Evolutionary conservation across 2,888 invertebrate species (phyloP).

Genomic region (Vesta saturnalis): DNA sequence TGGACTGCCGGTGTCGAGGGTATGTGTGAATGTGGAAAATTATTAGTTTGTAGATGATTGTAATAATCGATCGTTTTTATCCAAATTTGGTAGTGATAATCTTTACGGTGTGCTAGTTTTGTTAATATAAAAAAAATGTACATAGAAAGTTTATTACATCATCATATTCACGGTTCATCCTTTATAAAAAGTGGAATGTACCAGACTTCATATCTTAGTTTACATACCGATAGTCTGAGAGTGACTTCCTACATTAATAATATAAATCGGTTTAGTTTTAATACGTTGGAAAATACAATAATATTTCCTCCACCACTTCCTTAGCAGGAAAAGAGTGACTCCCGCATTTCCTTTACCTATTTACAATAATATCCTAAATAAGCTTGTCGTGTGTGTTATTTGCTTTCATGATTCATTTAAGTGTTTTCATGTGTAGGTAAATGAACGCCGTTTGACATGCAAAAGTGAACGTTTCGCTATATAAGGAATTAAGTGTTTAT

Average conservation of each 20-base stretch:
- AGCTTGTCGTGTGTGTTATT: slow-evolving; percentile 14
- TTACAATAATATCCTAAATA: slow-evolving; percentile 18
- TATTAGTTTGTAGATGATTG: not conserved
- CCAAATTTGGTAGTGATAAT: slow-evolving; percentile 33
- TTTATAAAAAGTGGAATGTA: too few relatives aligned
- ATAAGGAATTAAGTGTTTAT: slow-evolving; percentile 17
- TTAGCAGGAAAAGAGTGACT: slow-evolving; percentile 33
- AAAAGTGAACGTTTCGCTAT: not conserved
- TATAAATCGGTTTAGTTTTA: not conserved
- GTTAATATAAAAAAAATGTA: not conserved
- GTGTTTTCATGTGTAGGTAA: slow-evolving; percentile 1
- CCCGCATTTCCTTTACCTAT: slow-evolving; percentile 33
- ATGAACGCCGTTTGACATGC: not conserved
- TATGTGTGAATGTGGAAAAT: not conserved
- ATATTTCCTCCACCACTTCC: slow-evolving; percentile 26
- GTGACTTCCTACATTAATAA: not conserved
- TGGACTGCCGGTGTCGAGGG: not conserved
- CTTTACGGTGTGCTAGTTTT: slow-evolving; percentile 24
- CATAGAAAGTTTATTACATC: slow-evolving; percentile 13
- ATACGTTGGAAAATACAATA: slow-evolving; percentile 10
- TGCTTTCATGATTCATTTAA: not conserved
- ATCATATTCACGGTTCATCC: not conserved
- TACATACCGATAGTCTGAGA: too few relatives aligned
- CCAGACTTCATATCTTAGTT: too few relatives aligned
- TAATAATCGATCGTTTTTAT: slow-evolving; percentile 9